Evolutionary conservation across 2,888 invertebrate genomes (phyloP), one percentile per base, ranked within the genome.

Genomic region (Synergus itoensis): DNA sequence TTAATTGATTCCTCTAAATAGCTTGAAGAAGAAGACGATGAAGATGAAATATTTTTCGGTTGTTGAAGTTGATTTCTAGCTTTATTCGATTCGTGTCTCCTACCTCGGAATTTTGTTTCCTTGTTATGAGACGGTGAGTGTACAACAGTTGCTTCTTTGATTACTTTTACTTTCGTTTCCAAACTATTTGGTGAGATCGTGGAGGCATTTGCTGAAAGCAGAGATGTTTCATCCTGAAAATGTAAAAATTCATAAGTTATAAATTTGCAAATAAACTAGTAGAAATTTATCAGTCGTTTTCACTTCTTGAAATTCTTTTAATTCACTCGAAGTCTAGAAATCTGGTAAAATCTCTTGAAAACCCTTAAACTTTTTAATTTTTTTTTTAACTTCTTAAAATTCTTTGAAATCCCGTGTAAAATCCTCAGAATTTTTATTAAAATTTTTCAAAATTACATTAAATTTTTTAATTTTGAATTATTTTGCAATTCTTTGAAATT

Each of bases 171-270:
- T 11, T 48, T 77, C 16, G 21, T n/a, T 28, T 73, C n/a, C 11
- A 40, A 21, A 40, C 21, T 11, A 21, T 45, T 40, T 64, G 41
- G 53, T 3, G 57, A 69, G 41, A 53, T 57, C 9, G 67, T n/a
- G 1, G 43, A 40, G 11, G 36, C 16, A n/a, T 12, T 60, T 67
- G 78, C n/a, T n/a, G 69, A 14, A 16, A 75, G 63, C 7, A 40
- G 36, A 41, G 64, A 28, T 12, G 63, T 53, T 40, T 79, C 48
- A 21, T 79, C 75, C 78, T 79, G 53, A 1, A 79, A 76, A 40
- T 41, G 11, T 7, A n/a, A 3, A 5, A 62, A 11, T 36, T 36
- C 36, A 36, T 36, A 36, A 36, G 5, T 36, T 36, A 36, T 36
- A 4, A 36, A 36, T 36, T 36, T 36, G 36, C 0, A 36, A 36